phyloP scores from a whole-genome alignment of 1,140 invertebrate genomes.

The Tetragnatha versicolor region DNA sequence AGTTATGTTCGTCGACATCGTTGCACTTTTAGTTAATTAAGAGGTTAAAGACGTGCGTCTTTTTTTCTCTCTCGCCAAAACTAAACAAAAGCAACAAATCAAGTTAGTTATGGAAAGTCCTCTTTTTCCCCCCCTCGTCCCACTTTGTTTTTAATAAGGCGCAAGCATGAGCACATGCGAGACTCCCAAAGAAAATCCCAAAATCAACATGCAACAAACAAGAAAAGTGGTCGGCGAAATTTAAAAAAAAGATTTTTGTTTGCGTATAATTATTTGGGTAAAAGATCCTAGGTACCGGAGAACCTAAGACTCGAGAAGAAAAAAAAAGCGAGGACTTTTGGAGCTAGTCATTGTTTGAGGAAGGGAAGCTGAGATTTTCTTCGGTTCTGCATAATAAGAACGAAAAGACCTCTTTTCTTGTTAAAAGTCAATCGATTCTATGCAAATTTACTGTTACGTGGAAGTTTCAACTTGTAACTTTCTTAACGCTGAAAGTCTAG shows the following conservation, averaged over 20 bases:
- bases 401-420: neutral
- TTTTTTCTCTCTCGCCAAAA: too few species aligned
- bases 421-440: slow-evolving; percentile 7
- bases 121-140: too few species aligned
- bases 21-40: too few species aligned
- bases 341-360: neutral
- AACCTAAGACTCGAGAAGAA: neutral
- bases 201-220: too few species aligned
- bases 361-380: neutral
- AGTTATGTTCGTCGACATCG: too few species aligned
- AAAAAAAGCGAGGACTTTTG: neutral
- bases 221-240: neutral
- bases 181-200: too few species aligned
- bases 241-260: slow-evolving; percentile 11
- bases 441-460: neutral
- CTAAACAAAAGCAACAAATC: too few species aligned
- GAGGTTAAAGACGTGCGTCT: too few species aligned
- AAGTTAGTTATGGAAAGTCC: too few species aligned
- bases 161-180: too few species aligned
- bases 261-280: slow-evolving; percentile 11
- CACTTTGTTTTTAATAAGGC: too few species aligned
- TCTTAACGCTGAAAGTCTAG: neutral
- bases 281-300: neutral
- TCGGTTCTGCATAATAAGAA: neutral
- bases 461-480: neutral